A percentile compares a stretch with the other conserved stretches of the same genome.
Evolutionary conservation across 1,140 invertebrate genomes (phyloP).

Genomic region (Belonocnema kinseyi): DNA sequence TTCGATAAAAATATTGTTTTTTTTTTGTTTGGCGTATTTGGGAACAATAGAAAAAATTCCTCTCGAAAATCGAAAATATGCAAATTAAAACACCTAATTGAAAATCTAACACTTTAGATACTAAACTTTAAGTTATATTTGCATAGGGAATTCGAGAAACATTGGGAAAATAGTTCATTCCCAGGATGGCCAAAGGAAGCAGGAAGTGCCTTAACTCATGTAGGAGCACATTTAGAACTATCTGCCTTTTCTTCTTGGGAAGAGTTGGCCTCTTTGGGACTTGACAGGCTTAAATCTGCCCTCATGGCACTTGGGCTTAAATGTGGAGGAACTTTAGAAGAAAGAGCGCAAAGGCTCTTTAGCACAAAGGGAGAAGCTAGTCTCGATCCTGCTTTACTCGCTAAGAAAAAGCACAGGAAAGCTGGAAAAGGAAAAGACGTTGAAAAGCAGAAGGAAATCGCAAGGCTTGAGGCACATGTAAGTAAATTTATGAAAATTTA

Average conservation of each 20-base stretch:
- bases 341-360: slow-evolving; percentile 96
- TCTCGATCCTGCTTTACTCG: slow-evolving; percentile 92
- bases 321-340: slow-evolving; percentile 98
- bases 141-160: slow-evolving; percentile 87
- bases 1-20: too few relatives aligned
- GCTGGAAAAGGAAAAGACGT: slow-evolving; percentile 80
- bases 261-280: slow-evolving; percentile 95
- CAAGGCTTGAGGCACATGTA: slow-evolving; percentile 88
- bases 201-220: slow-evolving; percentile 92
- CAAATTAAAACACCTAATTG: too few relatives aligned
- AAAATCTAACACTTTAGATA: not conserved
- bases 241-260: slow-evolving; percentile 98
- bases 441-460: slow-evolving; percentile 88
- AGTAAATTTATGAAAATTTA: slow-evolving; percentile 34
- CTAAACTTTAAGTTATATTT: not conserved
- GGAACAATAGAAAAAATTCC: too few relatives aligned
- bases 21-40: too few relatives aligned
- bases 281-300: slow-evolving; percentile 98
- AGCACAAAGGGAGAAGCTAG: slow-evolving; percentile 95
- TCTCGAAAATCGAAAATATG: too few relatives aligned
- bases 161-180: slow-evolving; percentile 93
- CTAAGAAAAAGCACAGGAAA: slow-evolving; percentile 86
- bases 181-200: slow-evolving; percentile 99
- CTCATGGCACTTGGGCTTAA: slow-evolving; percentile 98
- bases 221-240: slow-evolving; percentile 96